phyloP scores from a whole-genome alignment of 1,140 invertebrate species.

The Gryllus bimaculatus region DNA sequence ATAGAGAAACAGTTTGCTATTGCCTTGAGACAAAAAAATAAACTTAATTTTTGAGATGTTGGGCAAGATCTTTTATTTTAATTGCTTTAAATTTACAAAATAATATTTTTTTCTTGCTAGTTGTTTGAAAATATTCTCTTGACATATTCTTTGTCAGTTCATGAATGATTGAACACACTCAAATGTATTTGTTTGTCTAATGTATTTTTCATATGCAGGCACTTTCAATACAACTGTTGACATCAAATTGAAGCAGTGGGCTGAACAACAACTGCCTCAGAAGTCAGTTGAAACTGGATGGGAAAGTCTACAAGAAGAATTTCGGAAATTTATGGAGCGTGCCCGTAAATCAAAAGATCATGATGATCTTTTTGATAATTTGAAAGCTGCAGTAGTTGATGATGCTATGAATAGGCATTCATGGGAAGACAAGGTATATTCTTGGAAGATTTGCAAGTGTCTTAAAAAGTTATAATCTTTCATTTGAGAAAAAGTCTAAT shows the following conservation, averaged over 20 bases:
- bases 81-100: too few relatives aligned
- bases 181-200: too few relatives aligned
- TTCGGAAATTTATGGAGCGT: conserved; percentile 66
- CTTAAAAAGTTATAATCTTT: too few relatives aligned
- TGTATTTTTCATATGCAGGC: conserved; percentile 40
- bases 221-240: conserved; percentile 95
- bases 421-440: conserved; percentile 80
- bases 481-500: too few relatives aligned
- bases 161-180: too few relatives aligned
- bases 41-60: background rate
- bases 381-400: conserved; percentile 81
- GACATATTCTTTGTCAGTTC: too few relatives aligned
- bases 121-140: too few relatives aligned
- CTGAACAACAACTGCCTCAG: conserved; percentile 75
- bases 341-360: conserved; percentile 61
- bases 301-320: conserved; percentile 80
- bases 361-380: conserved; percentile 82
- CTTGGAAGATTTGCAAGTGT: background rate
- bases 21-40: background rate
- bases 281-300: conserved; percentile 82
- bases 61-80: too few relatives aligned
- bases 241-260: conserved; percentile 94
- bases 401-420: conserved; percentile 75
- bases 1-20: background rate
- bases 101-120: too few relatives aligned